A percentile compares a stretch with the other conserved stretches of the same genome.
phyloP scores from a whole-genome alignment of 2,888 invertebrate genomes.

The Lasioglossum oenotherae region DNA sequence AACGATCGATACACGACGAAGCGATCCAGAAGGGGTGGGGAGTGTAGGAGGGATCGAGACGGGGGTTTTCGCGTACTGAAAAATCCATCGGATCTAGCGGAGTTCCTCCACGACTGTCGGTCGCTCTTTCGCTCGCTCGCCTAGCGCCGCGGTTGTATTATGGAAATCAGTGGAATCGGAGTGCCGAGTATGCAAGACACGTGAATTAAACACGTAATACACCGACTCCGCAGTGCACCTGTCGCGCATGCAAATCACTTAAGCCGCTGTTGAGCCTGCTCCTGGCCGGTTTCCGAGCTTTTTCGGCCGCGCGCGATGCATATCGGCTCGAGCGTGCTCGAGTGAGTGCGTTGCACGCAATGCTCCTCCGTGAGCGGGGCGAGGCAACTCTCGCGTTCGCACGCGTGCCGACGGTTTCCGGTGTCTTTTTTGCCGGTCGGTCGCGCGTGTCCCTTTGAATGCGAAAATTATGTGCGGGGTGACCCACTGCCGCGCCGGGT shows the following conservation, averaged over 20 bases:
- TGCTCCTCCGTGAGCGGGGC: neutral
- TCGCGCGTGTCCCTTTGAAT: neutral
- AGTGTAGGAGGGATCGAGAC: neutral
- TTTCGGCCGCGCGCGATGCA: conserved; percentile 57
- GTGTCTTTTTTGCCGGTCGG: conserved; percentile 9
- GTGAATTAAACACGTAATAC: conserved; percentile 81
- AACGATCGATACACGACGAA: conserved; percentile 26
- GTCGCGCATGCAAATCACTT: conserved; percentile 79
- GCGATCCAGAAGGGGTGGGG: neutral
- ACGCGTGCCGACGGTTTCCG: conserved; percentile 1
- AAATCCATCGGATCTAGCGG: conserved; percentile 56
- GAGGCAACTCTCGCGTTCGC: neutral
- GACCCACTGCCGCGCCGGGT: conserved; percentile 4
- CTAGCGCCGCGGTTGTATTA: conserved; percentile 61
- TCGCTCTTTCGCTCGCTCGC: neutral
- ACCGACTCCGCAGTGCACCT: conserved; percentile 75
- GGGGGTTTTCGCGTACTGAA: conserved; percentile 46
- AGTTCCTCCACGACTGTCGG: neutral
- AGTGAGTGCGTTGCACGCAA: neutral
- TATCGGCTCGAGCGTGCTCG: conserved; percentile 27
- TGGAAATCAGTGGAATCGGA: conserved; percentile 70
- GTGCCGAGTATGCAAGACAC: conserved; percentile 76
- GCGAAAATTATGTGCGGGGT: neutral
- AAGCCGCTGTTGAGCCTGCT: conserved; percentile 66
- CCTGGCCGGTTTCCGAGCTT: conserved; percentile 68